Evolutionary conservation across 2,113 vertebrate species (phyloP), one percentile per base, ranked within the genome.

Genomic region (Ornithorhynchus anatinus): DNA sequence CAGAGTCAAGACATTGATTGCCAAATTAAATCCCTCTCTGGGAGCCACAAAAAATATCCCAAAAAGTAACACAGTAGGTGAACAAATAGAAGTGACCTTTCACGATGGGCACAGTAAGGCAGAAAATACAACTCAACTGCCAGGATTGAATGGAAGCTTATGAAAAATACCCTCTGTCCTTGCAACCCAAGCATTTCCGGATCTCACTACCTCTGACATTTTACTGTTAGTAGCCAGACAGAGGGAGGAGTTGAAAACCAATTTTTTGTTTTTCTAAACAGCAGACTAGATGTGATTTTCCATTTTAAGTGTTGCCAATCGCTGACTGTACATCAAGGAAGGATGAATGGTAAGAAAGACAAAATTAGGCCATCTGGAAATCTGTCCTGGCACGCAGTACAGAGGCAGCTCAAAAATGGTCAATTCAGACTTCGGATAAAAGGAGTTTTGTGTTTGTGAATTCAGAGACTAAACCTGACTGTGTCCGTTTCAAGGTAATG

Each of bases 1-100:
- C 1, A 3, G 15, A 75, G 29, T 33, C 12, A 43, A 29, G 57
- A 65, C 4, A 22, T 64, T 59, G 48, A 39, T 2, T 5, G 60
- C 25, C 2, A 25, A 57, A 19, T 25, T 36, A 33, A 8, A 56
- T 59, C n/a, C 57, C 36, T 47, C 25, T 42, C 40, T 72, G 36
- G 37, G 25, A 69, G 47, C 3, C 27, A 9, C 22, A 47, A 44
- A 61, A 76, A 29, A 5, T 40, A 10, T 39, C 60, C 36, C 17
- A 67, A 39, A 16, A 59, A 6, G 35, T 54, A 37, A n/a, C 45
- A 36, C 17, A 35, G 1, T 19, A 3, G 16, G 2, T 69, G 17
- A 79, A 40, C 51, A 84, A 76, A 84, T 31, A 69, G n/a, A 62
- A n/a, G 10, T 62, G 32, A 82, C 61, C 44, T 73, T 80, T 72